Evolutionary conservation across 2,113 vertebrate species (phyloP), one percentile per base, ranked within the genome.

Genomic region (Peromyscus maniculatus): DNA sequence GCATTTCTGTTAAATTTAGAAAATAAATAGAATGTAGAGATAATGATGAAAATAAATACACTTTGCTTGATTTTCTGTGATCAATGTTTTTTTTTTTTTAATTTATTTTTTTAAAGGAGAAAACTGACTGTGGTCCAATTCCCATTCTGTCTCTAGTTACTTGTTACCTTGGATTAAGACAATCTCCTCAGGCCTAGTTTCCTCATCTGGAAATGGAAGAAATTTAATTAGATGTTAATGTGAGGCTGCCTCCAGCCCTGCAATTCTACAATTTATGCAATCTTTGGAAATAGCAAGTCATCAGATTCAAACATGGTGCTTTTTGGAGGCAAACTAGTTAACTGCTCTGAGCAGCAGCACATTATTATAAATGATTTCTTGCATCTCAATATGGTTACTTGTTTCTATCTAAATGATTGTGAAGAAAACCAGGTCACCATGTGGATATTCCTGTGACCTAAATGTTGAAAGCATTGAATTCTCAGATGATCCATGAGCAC

Each of bases 181-280:
- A 89, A 89, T 95, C 55, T 97, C 39, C 43, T 92, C 80, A 64
- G 78, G 66, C 66, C 52, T 95, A 55, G 59, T 97, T 93, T 95
- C 79, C 66, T 93, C 87, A 89, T 94, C 88, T 95, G 79, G 24
- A 97, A 94, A 77, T 80, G 91, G 55, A 95, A 95, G n/a, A 91
- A 71, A 91, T 84, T 95, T 89, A 96, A 95, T 93, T 91, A 95
- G 52, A 94, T 80, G 49, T 49, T 91, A 26, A 57, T 49, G 10
- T 67, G 87, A 75, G 55, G 28, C 77, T 93, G 46, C 57, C 52
- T 87, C 33, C 22, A 84, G 57, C 43, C 24, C 33, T 95, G 49
- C 55, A 91, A 84, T 75, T 71, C 71, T 91, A 67, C 28, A 96
- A 62, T 84, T 62, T 84, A 91, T 93, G 55, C 19, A 79, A 91